Conservation (phyloP, 2,113 vertebrate genomes). For the Cochlearius cochlearius region DNA sequence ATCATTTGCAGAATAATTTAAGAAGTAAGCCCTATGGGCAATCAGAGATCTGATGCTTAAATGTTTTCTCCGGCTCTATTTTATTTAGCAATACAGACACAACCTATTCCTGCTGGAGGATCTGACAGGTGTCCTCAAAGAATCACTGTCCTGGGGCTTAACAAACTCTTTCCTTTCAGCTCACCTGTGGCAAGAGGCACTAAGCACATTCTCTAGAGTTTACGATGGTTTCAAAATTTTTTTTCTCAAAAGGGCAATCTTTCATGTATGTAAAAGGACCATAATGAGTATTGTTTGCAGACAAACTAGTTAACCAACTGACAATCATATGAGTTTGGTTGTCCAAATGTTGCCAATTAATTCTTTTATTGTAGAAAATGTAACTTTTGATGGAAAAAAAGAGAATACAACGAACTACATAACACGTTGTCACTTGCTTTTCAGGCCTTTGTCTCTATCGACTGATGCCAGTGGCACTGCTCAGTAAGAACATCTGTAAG, state of each 20-base stretch:
- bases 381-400: neutral
- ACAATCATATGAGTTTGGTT: rapidly evolving
- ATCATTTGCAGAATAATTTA: neutral
- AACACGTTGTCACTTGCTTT: neutral
- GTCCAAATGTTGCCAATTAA: neutral
- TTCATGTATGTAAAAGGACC: neutral
- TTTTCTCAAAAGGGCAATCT: neutral
- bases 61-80: neutral
- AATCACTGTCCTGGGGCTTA: neutral
- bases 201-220: neutral
- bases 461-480: neutral
- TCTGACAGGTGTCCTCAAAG: neutral
- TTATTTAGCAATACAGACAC: neutral
- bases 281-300: neutral
- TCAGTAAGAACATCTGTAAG: neutral
- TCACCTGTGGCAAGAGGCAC: neutral
- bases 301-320: neutral
- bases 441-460: neutral
- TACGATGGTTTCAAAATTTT: neutral
- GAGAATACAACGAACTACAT: neutral
- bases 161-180: neutral
- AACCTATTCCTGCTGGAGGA: neutral
- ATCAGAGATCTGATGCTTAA: neutral
- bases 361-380: neutral
- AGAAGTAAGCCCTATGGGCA: neutral